phyloP scores from a whole-genome alignment of 2,888 invertebrate species.

The Eurois occulta region DNA sequence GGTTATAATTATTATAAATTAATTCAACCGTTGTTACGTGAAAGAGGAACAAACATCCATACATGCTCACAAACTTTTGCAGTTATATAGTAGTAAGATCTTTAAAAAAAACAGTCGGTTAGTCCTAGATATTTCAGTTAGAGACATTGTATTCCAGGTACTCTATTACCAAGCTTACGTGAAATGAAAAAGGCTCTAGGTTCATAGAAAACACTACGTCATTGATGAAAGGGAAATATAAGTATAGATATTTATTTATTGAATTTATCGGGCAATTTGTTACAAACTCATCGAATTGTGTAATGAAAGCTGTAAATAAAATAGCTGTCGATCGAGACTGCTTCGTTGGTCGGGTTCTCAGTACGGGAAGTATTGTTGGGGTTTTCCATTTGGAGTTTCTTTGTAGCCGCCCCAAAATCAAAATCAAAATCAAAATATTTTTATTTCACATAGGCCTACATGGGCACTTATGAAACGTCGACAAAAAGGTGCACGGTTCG shows the following conservation, averaged over 20 bases:
- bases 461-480: too few relatives aligned
- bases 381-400: background rate
- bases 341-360: background rate
- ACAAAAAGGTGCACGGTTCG: too few relatives aligned
- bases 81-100: too few relatives aligned
- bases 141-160: constrained; percentile 9
- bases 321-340: background rate
- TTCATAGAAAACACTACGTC: background rate
- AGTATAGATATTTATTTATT: background rate
- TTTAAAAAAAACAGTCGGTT: background rate
- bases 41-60: too few relatives aligned
- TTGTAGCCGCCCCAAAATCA: background rate
- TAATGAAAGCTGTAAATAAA: background rate
- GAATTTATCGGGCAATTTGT: background rate
- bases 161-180: constrained; percentile 12
- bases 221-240: constrained; percentile 3
- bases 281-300: background rate
- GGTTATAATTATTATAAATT: too few relatives aligned
- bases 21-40: too few relatives aligned
- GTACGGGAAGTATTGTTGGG: background rate
- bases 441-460: too few relatives aligned
- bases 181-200: constrained; percentile 1
- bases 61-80: too few relatives aligned
- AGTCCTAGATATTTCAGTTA: constrained; percentile 9
- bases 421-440: too few relatives aligned